Conservation (phyloP, 2,113 vertebrate genomes). For the Gnathonemus echidnorhynchus region DNA sequence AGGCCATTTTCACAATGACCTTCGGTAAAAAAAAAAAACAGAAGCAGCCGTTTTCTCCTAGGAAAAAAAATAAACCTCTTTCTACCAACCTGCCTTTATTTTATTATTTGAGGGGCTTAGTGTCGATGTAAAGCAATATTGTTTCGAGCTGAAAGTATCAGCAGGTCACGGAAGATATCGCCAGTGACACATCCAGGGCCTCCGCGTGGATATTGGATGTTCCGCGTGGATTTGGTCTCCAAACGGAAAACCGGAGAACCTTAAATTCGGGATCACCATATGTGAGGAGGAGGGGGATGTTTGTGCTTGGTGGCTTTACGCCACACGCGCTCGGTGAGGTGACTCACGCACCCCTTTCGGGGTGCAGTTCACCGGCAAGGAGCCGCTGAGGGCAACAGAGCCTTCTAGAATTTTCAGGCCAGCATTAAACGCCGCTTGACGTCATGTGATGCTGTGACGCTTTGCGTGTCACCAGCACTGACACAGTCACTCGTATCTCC, state of each 20-base stretch:
- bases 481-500: conserved; percentile 41
- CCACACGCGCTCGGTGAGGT: conserved; percentile 64
- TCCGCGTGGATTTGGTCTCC: conserved; percentile 80
- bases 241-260: conserved; percentile 68
- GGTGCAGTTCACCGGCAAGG: conserved; percentile 59
- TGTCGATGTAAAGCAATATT: conserved; percentile 80
- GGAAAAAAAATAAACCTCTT: conserved; percentile 68
- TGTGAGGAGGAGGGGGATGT: conserved; percentile 65
- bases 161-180: conserved; percentile 75
- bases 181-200: conserved; percentile 72
- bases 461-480: conserved; percentile 14
- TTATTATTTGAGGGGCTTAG: conserved; percentile 41
- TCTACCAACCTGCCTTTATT: conserved; percentile 50
- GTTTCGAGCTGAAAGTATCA: conserved; percentile 85
- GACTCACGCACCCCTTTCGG: conserved; percentile 65
- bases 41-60: conserved; percentile 69
- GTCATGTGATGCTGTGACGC: background rate
- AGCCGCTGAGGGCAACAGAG: conserved; percentile 50
- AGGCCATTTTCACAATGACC: conserved; percentile 79
- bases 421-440: background rate
- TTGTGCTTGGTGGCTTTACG: conserved; percentile 77
- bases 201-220: conserved; percentile 80
- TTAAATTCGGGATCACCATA: conserved; percentile 73
- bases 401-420: conserved; percentile 47
- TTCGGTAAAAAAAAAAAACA: conserved; percentile 57